Base-by-base conservation (phyloP, 2,797 vertebrate genomes). In the Eospalax fontanierii region DNA sequence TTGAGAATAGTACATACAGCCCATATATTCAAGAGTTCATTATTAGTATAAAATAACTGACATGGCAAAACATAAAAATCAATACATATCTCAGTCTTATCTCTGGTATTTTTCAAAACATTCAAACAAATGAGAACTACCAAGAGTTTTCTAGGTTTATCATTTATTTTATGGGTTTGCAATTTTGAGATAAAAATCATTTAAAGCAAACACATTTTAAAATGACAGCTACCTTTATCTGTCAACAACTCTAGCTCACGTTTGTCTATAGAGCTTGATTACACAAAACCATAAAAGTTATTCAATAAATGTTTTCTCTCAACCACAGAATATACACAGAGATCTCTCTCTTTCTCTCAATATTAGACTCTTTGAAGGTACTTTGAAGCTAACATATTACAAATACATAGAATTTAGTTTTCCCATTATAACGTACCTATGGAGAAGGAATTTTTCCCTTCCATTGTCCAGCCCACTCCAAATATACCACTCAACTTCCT, bases 111-210 rank as follows among this genome's bases (percentile, higher is more conserved):
- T 94, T 68, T 87, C 11, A 68, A 83, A 94, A 65, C 3, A 96
- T 76, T 75, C 43, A 88, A 85, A 90, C 14, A 38, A 73, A 89
- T 57, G 6, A 87, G 5, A 84, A 85, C 46, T 90, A 91, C 22
- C 40, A 54, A 88, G n/a, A 66, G 63, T 78, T 1, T 40, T 75
- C 40, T 87, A 85, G 11, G 3, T 79, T 93, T 89, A 87, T 54
- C 10, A 65, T 21, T 75, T 1, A 75, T 81, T 89, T 88, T 73
- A 5, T 43, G n/a, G 33, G 2, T 61, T 88, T 24, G 50, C 74
- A 35, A 65, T 21, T 87, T 96, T 94, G 78, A 94, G 15, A 50
- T 6, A 40, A 59, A 92, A 74, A 87, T 70, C 65, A 85, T 84
- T 91, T 93, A 22, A 96, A 91, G 15, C 33, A 81, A 92, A 54